phyloP scores from a whole-genome alignment of 2,113 vertebrate genomes.

The Xenus cinereus region DNA sequence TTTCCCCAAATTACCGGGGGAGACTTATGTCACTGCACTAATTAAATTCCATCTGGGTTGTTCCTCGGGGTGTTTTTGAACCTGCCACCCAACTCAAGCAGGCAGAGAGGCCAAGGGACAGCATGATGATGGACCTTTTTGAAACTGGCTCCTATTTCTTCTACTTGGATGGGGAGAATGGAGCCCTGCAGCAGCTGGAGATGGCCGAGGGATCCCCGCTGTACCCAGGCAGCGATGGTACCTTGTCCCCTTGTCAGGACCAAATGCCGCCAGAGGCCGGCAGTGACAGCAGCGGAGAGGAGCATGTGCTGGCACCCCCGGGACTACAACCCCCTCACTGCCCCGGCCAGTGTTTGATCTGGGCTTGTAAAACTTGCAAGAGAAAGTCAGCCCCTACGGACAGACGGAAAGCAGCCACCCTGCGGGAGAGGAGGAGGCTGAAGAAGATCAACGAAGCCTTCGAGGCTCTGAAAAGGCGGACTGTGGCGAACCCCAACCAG shows the following conservation, averaged over 20 bases:
- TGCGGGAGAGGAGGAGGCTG: slow-evolving; percentile 89
- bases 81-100: slow-evolving; percentile 64
- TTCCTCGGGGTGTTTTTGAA: slow-evolving; percentile 76
- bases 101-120: slow-evolving; percentile 74
- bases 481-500: slow-evolving; percentile 95
- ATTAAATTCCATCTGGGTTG: slow-evolving; percentile 93
- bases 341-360: slow-evolving; percentile 92
- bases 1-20: no score
- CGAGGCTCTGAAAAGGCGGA: slow-evolving; percentile 92
- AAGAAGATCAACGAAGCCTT: slow-evolving; percentile 99
- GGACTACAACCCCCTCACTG: slow-evolving; percentile 88
- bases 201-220: slow-evolving; percentile 89
- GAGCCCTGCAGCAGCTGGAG: slow-evolving; percentile 88
- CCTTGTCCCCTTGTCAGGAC: slow-evolving; percentile 86
- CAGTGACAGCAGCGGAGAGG: slow-evolving; percentile 92
- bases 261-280: slow-evolving; percentile 83
- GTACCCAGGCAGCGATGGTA: slow-evolving; percentile 86
- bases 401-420: slow-evolving; percentile 92
- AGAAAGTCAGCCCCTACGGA: slow-evolving; percentile 92
- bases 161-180: slow-evolving; percentile 91
- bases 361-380: slow-evolving; percentile 98
- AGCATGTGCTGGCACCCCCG: slow-evolving; percentile 92
- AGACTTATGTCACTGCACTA: slow-evolving; percentile 92
- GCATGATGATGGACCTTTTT: slow-evolving; percentile 99
- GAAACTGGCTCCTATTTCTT: slow-evolving; percentile 98